Conservation (phyloP, 1,140 invertebrate genomes). For the Drosophila carrolli region DNA sequence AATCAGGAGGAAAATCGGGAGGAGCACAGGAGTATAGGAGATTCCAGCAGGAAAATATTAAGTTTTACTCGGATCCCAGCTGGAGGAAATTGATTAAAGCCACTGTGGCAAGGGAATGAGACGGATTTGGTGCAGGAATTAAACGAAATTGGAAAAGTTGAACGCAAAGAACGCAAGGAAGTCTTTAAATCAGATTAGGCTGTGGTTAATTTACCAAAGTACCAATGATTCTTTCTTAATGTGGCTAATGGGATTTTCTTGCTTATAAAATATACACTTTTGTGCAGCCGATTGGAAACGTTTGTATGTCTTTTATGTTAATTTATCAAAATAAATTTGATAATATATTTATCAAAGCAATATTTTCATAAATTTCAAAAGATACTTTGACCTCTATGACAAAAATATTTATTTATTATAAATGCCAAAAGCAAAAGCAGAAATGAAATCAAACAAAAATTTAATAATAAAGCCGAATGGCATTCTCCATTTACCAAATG, state of each 20-base stretch:
- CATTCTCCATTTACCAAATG: constrained; percentile 1
- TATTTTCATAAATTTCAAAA: not conserved
- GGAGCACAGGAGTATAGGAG: constrained; percentile 14
- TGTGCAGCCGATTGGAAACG: no score
- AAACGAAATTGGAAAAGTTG: constrained; percentile 49
- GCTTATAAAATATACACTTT: not conserved
- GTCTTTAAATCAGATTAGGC: constrained; percentile 19
- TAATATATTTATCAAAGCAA: no score
- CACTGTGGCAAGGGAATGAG: constrained; percentile 16
- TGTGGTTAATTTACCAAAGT: constrained; percentile 24
- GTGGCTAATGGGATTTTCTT: constrained; percentile 1
- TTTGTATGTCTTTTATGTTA: no score
- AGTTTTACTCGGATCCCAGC: constrained; percentile 34
- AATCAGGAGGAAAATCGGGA: constrained; percentile 19
- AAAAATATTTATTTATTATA: not conserved
- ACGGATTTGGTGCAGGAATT: constrained; percentile 39
- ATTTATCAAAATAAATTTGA: no score
- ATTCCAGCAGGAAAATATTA: constrained; percentile 47
- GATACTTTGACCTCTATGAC: not conserved
- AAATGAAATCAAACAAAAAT: not conserved
- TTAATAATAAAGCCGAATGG: not conserved
- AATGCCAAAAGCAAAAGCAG: not conserved
- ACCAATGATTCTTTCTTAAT: constrained; percentile 3
- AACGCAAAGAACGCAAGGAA: not conserved
- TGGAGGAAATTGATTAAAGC: constrained; percentile 44